Conservation (phyloP, 2,888 invertebrate genomes). For the Orchesellides sinensis region DNA sequence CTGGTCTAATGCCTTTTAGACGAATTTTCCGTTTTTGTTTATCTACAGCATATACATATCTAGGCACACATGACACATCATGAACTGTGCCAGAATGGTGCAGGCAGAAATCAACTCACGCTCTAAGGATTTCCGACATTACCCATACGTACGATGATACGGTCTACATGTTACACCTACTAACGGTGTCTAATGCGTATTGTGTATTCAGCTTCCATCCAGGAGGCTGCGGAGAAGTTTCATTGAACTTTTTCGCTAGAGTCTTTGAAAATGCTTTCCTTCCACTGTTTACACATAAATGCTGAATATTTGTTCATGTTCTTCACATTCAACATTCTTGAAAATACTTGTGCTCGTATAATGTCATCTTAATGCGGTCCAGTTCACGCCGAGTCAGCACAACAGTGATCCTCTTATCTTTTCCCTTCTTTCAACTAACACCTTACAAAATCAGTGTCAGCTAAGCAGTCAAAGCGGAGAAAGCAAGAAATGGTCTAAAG, state of each 20-base stretch:
- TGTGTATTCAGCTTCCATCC: too few relatives aligned
- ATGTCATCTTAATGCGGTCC: constrained; percentile 39
- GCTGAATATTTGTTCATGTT: constrained; percentile 3
- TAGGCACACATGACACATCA: too few relatives aligned
- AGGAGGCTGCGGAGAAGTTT: constrained; percentile 5
- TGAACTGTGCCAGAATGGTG: neutral
- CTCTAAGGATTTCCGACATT: constrained; percentile 27
- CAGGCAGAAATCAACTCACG: constrained; percentile 24
- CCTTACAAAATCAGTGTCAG: constrained; percentile 22
- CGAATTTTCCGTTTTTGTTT: too few relatives aligned
- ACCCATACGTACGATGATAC: neutral
- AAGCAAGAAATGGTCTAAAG: neutral
- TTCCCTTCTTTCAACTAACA: neutral
- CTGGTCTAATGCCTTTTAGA: too few relatives aligned
- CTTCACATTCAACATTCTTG: constrained; percentile 8
- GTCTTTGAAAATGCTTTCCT: neutral
- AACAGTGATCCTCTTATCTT: constrained; percentile 59
- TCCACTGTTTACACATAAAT: neutral
- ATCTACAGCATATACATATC: too few relatives aligned
- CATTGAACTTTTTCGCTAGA: constrained; percentile 30
- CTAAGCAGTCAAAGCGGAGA: neutral
- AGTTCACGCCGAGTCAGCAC: constrained; percentile 33
- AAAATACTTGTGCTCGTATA: constrained; percentile 11
- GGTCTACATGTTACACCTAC: neutral
- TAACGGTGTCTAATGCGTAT: too few relatives aligned